Percentiles rank a stretch among this genome's conserved stretches.
Conservation (phyloP, 2,797 vertebrate species). For the Coccyzus lansbergi region DNA sequence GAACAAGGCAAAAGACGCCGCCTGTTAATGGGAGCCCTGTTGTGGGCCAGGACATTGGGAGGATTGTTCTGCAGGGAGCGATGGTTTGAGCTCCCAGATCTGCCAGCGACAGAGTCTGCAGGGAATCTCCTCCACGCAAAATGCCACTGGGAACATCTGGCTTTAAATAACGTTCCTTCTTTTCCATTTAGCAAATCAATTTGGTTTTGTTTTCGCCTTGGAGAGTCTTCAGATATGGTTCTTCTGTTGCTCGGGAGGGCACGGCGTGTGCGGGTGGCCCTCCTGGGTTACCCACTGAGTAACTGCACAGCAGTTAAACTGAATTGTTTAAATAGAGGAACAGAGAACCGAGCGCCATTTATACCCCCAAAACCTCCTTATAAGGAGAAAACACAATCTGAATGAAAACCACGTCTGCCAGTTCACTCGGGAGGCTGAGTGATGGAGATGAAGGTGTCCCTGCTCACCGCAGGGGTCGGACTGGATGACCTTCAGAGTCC, state of each 20-base stretch:
- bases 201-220: not conserved
- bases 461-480: too few relatives aligned
- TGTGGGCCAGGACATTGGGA: not conserved
- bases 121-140: conserved; percentile 35
- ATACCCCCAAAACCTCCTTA: conserved; percentile 20
- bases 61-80: not conserved
- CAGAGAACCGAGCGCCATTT: not conserved
- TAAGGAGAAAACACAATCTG: not conserved
- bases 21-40: not conserved
- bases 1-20: conserved; percentile 4
- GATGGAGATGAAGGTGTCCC: too few relatives aligned
- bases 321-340: not conserved
- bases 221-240: not conserved
- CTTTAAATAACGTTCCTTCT: not conserved
- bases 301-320: not conserved
- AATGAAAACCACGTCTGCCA: not conserved
- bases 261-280: conserved; percentile 33
- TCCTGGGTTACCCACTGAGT: not conserved
- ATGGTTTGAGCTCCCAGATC: not conserved
- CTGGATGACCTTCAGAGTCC: too few relatives aligned
- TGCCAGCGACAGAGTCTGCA: not conserved
- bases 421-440: not conserved
- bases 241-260: conserved; percentile 17
- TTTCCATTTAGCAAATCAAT: not conserved
- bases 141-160: conserved; percentile 52